Evolutionary conservation across 2,888 invertebrate species (phyloP), one percentile per base, ranked within the genome.

Genomic region (Helicoverpa assulta): DNA sequence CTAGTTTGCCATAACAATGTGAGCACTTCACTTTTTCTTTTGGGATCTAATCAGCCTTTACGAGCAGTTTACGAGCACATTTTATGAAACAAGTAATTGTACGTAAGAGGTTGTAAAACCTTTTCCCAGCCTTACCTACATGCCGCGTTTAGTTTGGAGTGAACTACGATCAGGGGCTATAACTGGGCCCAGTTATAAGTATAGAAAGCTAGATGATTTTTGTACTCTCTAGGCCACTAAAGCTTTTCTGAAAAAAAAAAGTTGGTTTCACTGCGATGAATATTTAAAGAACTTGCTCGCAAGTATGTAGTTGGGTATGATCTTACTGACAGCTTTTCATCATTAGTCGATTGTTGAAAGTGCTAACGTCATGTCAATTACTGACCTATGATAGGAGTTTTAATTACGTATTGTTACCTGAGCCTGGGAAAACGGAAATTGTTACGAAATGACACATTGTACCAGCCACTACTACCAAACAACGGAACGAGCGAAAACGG

Each of bases 381-480:
- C 70, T 76, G 76, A 75, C 70, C 67, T 79, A 65, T 67, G 70
- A 60, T 51, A 14, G 40, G 59, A 47, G 37, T 53, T 67, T 63
- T 61, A 53, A 67, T 73, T 67, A 51, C 65, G 51, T 8, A 71
- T 67, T 79, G 73, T 26, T n/a, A 54, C 26, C 26, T 8, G 18
- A 29, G 55, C 59, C 57, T 73, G 68, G 63, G 80, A 73, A 69
- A 21, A 68, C 29, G 40, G 21, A 61, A 59, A 26, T 14, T 73
- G 66, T 76, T 82, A 71, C 76, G 76, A 81, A 63, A 80, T 63
- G 47, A 16, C 10, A 8, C 33, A 55, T 63, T 58, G 21, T 57
- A 58, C 21, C 61, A 43, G 70, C 54, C 37, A 71, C 50, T 61
- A 59, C 10, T 26, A 4, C 26, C 21, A 67, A 67, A 70, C 58